Conservation (phyloP, 2,888 invertebrate genomes). For the Stictocephala bisonia region DNA sequence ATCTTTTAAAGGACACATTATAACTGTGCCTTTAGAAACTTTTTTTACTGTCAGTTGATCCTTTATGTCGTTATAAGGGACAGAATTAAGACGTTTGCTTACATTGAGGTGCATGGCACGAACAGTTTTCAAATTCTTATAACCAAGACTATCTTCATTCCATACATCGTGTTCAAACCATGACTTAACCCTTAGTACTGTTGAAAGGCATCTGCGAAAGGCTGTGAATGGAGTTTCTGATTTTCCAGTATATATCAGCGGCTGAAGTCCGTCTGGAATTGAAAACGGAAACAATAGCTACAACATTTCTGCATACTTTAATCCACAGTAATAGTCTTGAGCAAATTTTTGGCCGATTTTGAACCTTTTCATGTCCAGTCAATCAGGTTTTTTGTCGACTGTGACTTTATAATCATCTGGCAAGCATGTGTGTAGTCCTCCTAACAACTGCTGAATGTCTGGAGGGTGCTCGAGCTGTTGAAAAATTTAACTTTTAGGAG, state of each 20-base stretch:
- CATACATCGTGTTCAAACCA: conserved; percentile 69
- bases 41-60: conserved; percentile 50
- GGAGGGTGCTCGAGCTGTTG: no score
- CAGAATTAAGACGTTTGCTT: conserved; percentile 59
- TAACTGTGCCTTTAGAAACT: conserved; percentile 21
- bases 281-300: conserved; percentile 65
- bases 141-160: conserved; percentile 64
- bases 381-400: conserved; percentile 62
- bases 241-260: conserved; percentile 66
- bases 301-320: conserved; percentile 63
- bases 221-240: conserved; percentile 67
- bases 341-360: conserved; percentile 66
- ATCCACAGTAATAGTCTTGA: conserved; percentile 62
- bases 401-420: conserved; percentile 39
- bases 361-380: conserved; percentile 66
- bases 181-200: conserved; percentile 64
- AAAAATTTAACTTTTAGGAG: no score
- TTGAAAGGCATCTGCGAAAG: conserved; percentile 66
- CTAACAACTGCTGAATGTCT: conserved; percentile 1
- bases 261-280: conserved; percentile 64
- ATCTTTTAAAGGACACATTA: conserved; percentile 43
- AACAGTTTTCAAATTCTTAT: conserved; percentile 65
- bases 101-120: conserved; percentile 65
- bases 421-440: conserved; percentile 17
- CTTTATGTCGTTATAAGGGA: conserved; percentile 56